Evolutionary conservation across 2,113 vertebrate species (phyloP).

Genomic region (Anser brachyrhynchus): DNA sequence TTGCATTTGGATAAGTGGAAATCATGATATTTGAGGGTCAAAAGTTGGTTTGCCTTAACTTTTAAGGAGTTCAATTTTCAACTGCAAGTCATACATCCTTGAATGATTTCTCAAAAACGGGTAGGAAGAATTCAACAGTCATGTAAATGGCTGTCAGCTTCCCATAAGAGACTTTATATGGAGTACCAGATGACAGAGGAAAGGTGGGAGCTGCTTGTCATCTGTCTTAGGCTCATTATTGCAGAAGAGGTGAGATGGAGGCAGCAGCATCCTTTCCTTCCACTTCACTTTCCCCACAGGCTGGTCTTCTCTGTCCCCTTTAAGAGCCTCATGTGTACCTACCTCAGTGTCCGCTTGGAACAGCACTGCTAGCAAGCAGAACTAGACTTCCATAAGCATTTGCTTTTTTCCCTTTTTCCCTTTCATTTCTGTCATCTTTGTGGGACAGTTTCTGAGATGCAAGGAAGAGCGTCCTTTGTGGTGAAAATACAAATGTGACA

Average conservation of each 20-base stretch:
- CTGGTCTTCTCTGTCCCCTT: background rate
- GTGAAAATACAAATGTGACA: background rate
- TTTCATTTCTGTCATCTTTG: background rate
- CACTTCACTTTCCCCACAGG: background rate
- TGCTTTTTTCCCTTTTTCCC: background rate
- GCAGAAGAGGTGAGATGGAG: background rate
- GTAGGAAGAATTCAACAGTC: background rate
- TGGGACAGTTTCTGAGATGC: background rate
- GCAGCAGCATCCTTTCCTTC: background rate
- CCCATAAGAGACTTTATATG: fast-evolving
- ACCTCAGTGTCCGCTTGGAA: background rate
- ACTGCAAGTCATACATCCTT: background rate
- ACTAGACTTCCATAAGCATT: background rate
- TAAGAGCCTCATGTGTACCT: background rate
- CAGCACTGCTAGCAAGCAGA: background rate
- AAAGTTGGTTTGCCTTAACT: background rate
- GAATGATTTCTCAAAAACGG: background rate
- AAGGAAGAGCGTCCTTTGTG: background rate
- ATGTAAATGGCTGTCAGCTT: background rate
- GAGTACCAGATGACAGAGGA: background rate
- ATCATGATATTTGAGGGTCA: background rate
- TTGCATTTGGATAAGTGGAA: background rate
- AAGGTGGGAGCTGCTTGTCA: background rate
- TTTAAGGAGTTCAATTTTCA: background rate
- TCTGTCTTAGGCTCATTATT: background rate